Evolutionary conservation across 2,888 invertebrate genomes (phyloP), one percentile per base, ranked within the genome.

Genomic region (Mechanitis mazaeus): DNA sequence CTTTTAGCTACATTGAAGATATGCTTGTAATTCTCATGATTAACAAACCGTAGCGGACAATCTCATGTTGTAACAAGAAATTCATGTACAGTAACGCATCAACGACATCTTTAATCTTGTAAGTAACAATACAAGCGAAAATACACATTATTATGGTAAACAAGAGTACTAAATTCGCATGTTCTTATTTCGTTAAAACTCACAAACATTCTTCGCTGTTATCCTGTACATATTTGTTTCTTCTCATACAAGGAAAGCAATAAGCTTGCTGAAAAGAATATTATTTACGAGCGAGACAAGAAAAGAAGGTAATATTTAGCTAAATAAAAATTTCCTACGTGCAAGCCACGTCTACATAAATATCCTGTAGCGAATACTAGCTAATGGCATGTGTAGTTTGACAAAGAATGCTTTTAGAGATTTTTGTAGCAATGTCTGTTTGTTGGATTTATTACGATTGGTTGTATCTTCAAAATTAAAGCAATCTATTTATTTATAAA

Each of bases 191-290:
- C 50, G 7, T n/a, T 28, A 47, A 53, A 45, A 56, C 61, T 55
- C 46, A 58, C 60, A 42, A 35, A 56, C 58, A 61, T 42, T 31
- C 56, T 60, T 61, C 59, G 57, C 54, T 45, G 55, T 58, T 58
- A 63, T 61, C 63, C 64, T 61, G 64, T 56, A 65, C 67, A 61
- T 72, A 71, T 86, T 87, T 83, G 80, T 80, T 81, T 78, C 78
- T 76, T 72, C 70, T 71, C 75, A 72, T 72, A 75, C 68, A 75
- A 73, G 74, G 76, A 80, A 77, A 70, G 84, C 83, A 86, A 85
- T 86, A 85, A 81, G 84, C 77, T 83, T 72, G 50, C 74, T 84
- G 83, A 83, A 87, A 87, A 87, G 87, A 86, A 84, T 85, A 87
- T 89, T 84, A 87, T 89, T 89, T 89, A 89, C 87, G 88, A 82